phyloP scores from a whole-genome alignment of 2,113 vertebrate species.

The Stigmatopora nigra region DNA sequence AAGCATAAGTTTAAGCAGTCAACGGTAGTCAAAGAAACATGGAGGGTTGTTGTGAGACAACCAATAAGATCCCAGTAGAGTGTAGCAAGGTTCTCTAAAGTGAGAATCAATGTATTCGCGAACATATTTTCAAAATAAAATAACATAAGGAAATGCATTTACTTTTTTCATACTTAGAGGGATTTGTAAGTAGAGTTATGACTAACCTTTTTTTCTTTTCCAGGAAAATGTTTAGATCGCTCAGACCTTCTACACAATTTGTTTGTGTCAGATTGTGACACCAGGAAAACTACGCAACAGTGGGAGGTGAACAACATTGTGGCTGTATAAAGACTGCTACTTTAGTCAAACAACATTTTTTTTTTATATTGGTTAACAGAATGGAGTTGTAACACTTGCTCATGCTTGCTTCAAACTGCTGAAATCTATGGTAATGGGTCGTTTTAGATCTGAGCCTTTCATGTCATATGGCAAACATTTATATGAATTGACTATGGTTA shows the following conservation, averaged over 20 bases:
- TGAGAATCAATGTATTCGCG: too few species aligned
- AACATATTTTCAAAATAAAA: too few species aligned
- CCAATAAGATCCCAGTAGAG: too few species aligned
- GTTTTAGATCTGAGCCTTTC: slow-evolving; percentile 1
- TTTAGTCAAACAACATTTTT: not conserved
- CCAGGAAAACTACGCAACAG: slow-evolving; percentile 82
- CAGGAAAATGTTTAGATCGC: slow-evolving; percentile 90
- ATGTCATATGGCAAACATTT: not conserved
- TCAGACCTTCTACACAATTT: slow-evolving; percentile 92
- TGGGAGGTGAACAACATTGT: slow-evolving; percentile 99
- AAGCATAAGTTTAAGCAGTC: too few species aligned
- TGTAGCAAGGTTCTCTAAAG: too few species aligned
- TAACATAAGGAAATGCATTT: too few species aligned
- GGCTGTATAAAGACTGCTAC: slow-evolving; percentile 76
- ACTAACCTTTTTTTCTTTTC: slow-evolving; percentile 7
- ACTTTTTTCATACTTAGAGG: too few species aligned
- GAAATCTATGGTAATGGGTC: not conserved
- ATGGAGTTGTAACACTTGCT: not conserved
- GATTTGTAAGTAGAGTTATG: too few species aligned
- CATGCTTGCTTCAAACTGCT: not conserved
- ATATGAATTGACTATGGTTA: not conserved
- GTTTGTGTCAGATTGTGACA: slow-evolving; percentile 87
- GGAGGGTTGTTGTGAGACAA: too few species aligned
- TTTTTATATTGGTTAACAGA: not conserved
- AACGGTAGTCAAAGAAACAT: too few species aligned